Conservation (phyloP, 1,140 invertebrate genomes). For the Microplitis mediator region DNA sequence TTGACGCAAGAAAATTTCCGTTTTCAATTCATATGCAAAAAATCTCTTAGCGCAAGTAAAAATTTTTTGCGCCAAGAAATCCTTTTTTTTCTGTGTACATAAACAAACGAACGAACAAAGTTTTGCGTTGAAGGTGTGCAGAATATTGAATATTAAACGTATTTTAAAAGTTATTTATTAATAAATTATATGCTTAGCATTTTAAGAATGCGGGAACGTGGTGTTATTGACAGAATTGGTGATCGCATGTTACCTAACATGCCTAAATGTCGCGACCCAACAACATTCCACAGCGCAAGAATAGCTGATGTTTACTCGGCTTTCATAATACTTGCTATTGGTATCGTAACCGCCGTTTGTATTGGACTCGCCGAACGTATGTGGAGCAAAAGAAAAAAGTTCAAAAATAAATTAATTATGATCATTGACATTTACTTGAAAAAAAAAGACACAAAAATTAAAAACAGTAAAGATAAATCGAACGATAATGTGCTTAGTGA, state of each 20-base stretch:
- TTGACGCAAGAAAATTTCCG: too few relatives aligned
- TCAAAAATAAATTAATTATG: slow-evolving; percentile 27
- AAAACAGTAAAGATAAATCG: neutral
- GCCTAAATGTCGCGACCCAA: slow-evolving; percentile 47
- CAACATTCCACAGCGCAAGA: slow-evolving; percentile 54
- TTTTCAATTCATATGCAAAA: too few relatives aligned
- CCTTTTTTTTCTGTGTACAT: too few relatives aligned
- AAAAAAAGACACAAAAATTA: neutral
- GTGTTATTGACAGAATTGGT: slow-evolving; percentile 50
- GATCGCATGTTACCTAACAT: slow-evolving; percentile 54
- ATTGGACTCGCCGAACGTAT: slow-evolving; percentile 45
- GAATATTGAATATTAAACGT: too few relatives aligned
- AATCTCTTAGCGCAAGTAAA: too few relatives aligned
- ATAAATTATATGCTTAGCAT: slow-evolving; percentile 41
- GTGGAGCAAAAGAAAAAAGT: slow-evolving; percentile 43
- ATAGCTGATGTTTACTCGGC: slow-evolving; percentile 58
- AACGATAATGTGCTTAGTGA: neutral
- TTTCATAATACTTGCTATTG: slow-evolving; percentile 51
- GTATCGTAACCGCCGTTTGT: slow-evolving; percentile 41
- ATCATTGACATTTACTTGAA: slow-evolving; percentile 9
- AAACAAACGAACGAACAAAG: too few relatives aligned
- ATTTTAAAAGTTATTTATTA: too few relatives aligned
- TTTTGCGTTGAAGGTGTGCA: too few relatives aligned
- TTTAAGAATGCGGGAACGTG: slow-evolving; percentile 54
- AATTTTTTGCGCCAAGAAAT: too few relatives aligned